phyloP scores from a whole-genome alignment of 1,140 invertebrate genomes.

The Rhysida immarginata region DNA sequence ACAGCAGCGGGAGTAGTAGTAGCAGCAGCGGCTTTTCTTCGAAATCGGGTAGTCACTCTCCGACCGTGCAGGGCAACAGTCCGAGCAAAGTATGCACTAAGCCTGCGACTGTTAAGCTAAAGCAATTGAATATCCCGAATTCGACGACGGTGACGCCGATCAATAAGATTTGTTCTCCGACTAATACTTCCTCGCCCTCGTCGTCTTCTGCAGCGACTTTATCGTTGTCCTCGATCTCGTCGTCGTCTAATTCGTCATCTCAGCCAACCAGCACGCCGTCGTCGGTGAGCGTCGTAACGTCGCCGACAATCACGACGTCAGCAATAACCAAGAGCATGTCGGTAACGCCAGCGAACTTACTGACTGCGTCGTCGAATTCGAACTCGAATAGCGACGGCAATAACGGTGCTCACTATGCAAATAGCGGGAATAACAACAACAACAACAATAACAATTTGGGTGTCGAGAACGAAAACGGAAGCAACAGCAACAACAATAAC shows the following conservation, averaged over 20 bases:
- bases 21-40: neutral
- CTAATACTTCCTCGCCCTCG: constrained; percentile 11
- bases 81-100: constrained; percentile 2
- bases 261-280: neutral
- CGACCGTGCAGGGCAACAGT: neutral
- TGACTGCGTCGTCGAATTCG: too few species aligned
- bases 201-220: constrained; percentile 13
- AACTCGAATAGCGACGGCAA: too few species aligned
- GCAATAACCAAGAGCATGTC: too few species aligned
- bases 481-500: neutral
- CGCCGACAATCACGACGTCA: neutral
- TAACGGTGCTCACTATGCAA: too few species aligned
- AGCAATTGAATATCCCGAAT: constrained; percentile 14
- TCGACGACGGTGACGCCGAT: constrained; percentile 32
- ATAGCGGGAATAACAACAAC: too few species aligned
- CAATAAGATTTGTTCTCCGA: neutral
- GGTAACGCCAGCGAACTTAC: neutral
- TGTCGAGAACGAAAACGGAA: too few species aligned
- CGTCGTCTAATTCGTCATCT: constrained; percentile 3
- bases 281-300: neutral
- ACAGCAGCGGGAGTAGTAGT: neutral
- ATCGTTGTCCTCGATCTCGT: constrained; percentile 9
- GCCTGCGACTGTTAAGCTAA: constrained; percentile 15
- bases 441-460: too few species aligned
- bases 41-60: neutral